phyloP scores from a whole-genome alignment of 2,113 vertebrate genomes.

The Elaphurus davidianus region DNA sequence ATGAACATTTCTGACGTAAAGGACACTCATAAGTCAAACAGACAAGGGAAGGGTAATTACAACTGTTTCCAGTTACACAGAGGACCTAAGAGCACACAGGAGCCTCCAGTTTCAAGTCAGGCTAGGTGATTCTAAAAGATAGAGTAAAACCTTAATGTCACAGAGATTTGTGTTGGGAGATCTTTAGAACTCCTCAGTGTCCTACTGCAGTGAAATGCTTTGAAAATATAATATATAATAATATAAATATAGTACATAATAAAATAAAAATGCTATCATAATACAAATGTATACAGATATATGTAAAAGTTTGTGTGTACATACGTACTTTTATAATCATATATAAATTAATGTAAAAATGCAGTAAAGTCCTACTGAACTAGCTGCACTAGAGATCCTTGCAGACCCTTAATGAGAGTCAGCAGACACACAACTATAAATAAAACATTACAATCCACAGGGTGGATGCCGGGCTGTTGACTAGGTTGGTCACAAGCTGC shows the following conservation, averaged over 20 bases:
- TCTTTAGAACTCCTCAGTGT: background rate
- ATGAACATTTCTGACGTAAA: background rate
- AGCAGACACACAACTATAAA: background rate
- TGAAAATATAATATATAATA: background rate
- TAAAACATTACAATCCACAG: background rate
- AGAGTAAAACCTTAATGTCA: background rate
- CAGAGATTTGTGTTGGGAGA: background rate
- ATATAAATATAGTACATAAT: background rate
- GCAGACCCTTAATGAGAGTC: background rate
- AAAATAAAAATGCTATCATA: background rate
- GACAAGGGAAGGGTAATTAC: background rate
- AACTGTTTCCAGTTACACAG: background rate
- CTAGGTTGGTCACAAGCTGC: background rate
- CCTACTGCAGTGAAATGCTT: background rate
- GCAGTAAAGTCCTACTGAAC: background rate
- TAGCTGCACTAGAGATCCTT: background rate
- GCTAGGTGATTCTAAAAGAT: background rate
- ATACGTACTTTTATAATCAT: background rate
- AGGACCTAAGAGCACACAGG: too few relatives aligned
- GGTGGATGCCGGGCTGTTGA: background rate
- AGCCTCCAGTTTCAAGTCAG: background rate
- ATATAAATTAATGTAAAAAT: background rate
- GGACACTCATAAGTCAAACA: background rate
- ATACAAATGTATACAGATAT: background rate
- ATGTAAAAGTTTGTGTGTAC: background rate